A percentile compares a stretch with the other conserved stretches of the same genome.
These are phyloP conservation scores for Anthophora plumipes DNA, from an alignment of 2,888 invertebrate genomes.

Conservation along the genomic window DNA sequence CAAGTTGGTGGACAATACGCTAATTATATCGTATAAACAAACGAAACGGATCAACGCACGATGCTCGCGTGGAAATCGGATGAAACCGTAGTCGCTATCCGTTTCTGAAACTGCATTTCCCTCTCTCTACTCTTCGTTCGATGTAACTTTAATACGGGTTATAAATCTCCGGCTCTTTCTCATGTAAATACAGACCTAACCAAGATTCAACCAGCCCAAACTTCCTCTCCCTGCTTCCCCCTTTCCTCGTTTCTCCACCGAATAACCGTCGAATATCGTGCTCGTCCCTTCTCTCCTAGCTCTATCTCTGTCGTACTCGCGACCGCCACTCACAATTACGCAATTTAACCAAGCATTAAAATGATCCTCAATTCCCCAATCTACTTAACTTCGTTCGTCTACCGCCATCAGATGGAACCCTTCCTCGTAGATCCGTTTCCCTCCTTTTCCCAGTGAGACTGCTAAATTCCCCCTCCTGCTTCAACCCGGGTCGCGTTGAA, in stretches of 20 bases:
- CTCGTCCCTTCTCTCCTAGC: slow-evolving; percentile 18
- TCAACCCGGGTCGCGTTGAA: slow-evolving; percentile 17
- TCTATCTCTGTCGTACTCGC: slow-evolving; percentile 35
- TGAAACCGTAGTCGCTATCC: slow-evolving; percentile 20
- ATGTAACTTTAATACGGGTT: slow-evolving; percentile 70
- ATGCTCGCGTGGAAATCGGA: slow-evolving; percentile 17
- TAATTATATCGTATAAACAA: slow-evolving; percentile 33
- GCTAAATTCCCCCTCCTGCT: slow-evolving; percentile 51
- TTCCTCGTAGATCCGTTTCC: slow-evolving; percentile 45
- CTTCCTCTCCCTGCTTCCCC: slow-evolving; percentile 44
- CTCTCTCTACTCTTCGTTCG: background rate
- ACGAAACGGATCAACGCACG: slow-evolving; percentile 38
- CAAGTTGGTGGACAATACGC: background rate
- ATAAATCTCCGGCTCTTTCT: slow-evolving; percentile 78
- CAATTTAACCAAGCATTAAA: slow-evolving; percentile 80
- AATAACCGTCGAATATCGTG: slow-evolving; percentile 53
- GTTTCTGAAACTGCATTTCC: slow-evolving; percentile 27
- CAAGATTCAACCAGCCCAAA: slow-evolving; percentile 53
- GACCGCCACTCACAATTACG: slow-evolving; percentile 76
- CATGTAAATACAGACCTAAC: slow-evolving; percentile 76
- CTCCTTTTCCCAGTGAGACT: slow-evolving; percentile 55
- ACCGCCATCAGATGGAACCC: slow-evolving; percentile 60
- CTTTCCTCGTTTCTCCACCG: slow-evolving; percentile 37
- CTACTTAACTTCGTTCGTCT: slow-evolving; percentile 75
- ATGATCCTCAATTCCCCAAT: slow-evolving; percentile 79